Conservation (phyloP, 2,113 vertebrate species). For the Lichenostomus cassidix region DNA sequence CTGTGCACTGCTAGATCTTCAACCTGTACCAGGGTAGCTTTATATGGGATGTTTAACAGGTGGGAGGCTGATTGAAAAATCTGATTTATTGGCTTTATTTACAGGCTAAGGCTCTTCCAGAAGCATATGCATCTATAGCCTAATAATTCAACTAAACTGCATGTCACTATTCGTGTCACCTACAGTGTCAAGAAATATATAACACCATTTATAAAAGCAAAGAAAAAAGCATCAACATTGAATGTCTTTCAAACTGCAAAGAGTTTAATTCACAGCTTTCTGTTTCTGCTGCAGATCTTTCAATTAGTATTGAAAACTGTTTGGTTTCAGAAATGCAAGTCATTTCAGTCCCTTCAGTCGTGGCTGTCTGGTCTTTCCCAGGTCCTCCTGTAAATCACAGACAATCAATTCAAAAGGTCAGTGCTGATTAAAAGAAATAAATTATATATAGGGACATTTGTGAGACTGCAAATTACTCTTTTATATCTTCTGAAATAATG, state of each 20-base stretch:
- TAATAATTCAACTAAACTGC: not conserved
- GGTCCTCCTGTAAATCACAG: not conserved
- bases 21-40: not conserved
- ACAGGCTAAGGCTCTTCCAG: not conserved
- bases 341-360: not conserved
- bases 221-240: not conserved
- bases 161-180: not conserved
- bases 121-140: not conserved
- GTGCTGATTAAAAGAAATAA: not conserved
- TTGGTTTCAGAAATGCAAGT: not conserved
- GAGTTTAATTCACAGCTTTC: not conserved
- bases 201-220: not conserved
- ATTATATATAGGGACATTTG: not conserved
- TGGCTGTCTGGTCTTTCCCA: not conserved
- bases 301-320: not conserved
- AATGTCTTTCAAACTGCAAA: not conserved
- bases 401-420: not conserved
- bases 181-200: not conserved
- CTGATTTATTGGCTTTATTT: not conserved
- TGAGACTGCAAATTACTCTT: not conserved
- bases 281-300: not conserved
- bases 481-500: not conserved
- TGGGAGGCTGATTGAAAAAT: not conserved
- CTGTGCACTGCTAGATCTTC: not conserved
- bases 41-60: not conserved